Evolutionary conservation across 1,140 invertebrate genomes (phyloP), one percentile per base, ranked within the genome.

Genomic region (Oryctes rhinoceros): DNA sequence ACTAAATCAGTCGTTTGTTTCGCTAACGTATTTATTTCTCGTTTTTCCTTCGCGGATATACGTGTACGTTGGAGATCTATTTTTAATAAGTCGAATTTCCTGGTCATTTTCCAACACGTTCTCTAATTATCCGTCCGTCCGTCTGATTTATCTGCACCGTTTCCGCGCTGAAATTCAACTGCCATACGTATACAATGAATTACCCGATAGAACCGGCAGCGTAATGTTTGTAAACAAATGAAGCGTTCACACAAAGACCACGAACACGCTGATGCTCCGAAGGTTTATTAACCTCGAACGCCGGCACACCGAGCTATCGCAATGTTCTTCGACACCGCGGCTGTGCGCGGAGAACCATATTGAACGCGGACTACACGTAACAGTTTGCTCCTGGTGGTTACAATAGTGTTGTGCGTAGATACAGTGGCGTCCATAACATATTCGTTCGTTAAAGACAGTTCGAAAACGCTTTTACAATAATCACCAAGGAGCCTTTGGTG

Each of bases 211-310:
- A 3, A 44, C 49, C 49, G 49, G 49, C 49, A 53, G n/a, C 49
- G 39, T 53, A 13, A 53, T 53, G 49, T 53, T 53, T 53, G 49
- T 53, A 53, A 53, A 53, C 49, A 53, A 53, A 53, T 53, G 49
- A 53, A 53, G n/a, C n/a, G 49, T 53, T 15, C 7, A 18, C 13
- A 53, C 49, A 53, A 53, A 53, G 49, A 53, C 0, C 49, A 11
- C 49, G 49, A 53, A 53, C 13, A 48, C 49, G n/a, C 49, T 53
- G 49, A 53, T 53, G 13, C n/a, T 53, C 13, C n/a, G 3, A 53
- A 18, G 49, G 49, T 53, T 53, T 53, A 53, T 53, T 53, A 53
- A 53, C 49, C 49, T 53, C 49, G 49, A 18, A 53, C 49, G 49
- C 49, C 49, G n/a, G 49, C 49, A 53, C 49, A 53, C 49, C 49